phyloP scores from a whole-genome alignment of 2,797 vertebrate genomes.

The Hydrophis major region DNA sequence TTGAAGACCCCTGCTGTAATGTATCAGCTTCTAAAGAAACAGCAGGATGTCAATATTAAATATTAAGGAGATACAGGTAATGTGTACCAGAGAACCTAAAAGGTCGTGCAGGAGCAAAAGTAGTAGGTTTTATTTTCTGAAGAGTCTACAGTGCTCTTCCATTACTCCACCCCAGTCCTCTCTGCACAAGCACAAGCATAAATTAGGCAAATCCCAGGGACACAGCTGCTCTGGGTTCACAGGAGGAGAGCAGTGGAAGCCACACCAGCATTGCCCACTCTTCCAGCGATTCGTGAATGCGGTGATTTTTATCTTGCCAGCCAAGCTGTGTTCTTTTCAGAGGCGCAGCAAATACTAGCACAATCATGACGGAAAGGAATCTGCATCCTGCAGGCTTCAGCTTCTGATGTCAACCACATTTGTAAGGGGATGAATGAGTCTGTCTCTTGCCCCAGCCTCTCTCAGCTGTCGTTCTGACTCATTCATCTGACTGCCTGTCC shows the following conservation, averaged over 20 bases:
- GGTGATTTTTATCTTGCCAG: not conserved
- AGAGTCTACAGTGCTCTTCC: slow-evolving; percentile 12
- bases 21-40: not conserved
- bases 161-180: not conserved
- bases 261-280: not conserved
- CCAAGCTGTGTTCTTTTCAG: not conserved
- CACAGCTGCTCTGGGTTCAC: not conserved
- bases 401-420: not conserved
- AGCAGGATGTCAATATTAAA: not conserved
- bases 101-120: not conserved
- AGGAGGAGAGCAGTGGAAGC: not conserved
- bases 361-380: not conserved
- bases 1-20: not conserved
- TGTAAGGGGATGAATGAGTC: not conserved
- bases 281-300: not conserved
- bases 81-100: not conserved
- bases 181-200: not conserved
- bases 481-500: slow-evolving; percentile 35
- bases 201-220: not conserved
- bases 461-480: slow-evolving; percentile 3
- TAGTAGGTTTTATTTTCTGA: not conserved
- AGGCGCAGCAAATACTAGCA: not conserved
- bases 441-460: not conserved
- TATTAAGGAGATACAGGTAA: not conserved
- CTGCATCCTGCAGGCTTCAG: not conserved